Evolutionary conservation across 1,140 invertebrate species (phyloP), one percentile per base, ranked within the genome.

Genomic region (Drosophila bocki): DNA sequence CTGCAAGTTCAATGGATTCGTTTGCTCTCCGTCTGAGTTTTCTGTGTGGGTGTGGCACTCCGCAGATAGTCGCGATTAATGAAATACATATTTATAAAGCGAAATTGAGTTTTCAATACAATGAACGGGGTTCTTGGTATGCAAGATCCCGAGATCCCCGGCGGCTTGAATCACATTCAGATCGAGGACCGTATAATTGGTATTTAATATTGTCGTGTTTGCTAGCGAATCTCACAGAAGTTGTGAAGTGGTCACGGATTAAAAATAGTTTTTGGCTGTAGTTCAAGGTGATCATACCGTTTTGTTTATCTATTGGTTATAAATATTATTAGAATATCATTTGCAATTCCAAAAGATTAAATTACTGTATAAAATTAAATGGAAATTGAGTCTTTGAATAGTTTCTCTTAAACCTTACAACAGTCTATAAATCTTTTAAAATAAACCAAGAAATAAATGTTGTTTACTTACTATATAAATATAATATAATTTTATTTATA

Each of bases 71-170:
- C 74, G 83, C 79, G 75, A 82, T 82, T 86, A 86, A 87, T 86
- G 79, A 87, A 86, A 87, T 87, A 65, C 74, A 76, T 76, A 86
- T 86, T 86, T 86, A 86, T 86, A 82, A 71, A 79, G 57, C 83
- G 68, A 86, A 86, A 86, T 87, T 87, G 83, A 85, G 82, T 86
- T 85, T 85, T 85, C 82, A 86, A 71, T 82, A 75, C 74, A 86
- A 85, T 86, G 68, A 75, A 71, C 0, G n/a, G 29, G n/a, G n/a
- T 84, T 77, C 67, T 60, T 50, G 37, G 41, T 69, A 69, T 69
- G 68, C 68, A 56, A 72, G 62, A 71, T 84, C 48, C 50, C 33
- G 19, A 77, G 45, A 51, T 17, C 53, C 74, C 82, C 67, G 78
- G 47, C 82, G 82, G 82, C 67, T 74, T 69, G 74, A 77, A 78